Conservation (phyloP, 2,113 vertebrate species). For the Percopsis transmontana region DNA sequence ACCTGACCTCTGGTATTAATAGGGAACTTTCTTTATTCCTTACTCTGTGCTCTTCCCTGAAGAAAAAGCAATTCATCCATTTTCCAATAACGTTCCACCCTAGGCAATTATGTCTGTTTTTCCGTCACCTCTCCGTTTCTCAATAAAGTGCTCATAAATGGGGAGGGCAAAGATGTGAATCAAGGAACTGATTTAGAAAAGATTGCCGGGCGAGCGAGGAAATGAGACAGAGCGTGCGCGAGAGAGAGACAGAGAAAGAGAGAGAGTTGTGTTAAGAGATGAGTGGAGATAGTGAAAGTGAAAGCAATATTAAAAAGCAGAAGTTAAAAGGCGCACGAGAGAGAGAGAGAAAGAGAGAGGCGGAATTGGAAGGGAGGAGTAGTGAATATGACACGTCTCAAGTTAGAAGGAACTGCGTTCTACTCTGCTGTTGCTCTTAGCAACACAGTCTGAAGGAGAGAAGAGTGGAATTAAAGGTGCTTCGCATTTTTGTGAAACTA, state of each 20-base stretch:
- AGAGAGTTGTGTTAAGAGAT: conserved; percentile 55
- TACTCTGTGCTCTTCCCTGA: conserved; percentile 57
- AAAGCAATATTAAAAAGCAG: conserved; percentile 58
- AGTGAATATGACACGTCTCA: conserved; percentile 39
- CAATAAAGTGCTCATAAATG: conserved; percentile 77
- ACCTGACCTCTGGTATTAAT: conserved; percentile 72
- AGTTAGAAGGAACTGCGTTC: conserved; percentile 15
- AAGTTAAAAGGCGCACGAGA: conserved; percentile 32
- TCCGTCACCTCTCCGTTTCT: conserved; percentile 70
- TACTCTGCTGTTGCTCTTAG: conserved; percentile 19
- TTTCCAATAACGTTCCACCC: conserved; percentile 76
- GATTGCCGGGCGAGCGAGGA: conserved; percentile 70
- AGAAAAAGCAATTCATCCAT: conserved; percentile 74
- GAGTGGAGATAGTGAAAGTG: conserved; percentile 55
- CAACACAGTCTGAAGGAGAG: neutral
- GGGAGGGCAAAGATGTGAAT: conserved; percentile 75
- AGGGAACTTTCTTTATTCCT: conserved; percentile 66
- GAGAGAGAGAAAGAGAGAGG: neutral
- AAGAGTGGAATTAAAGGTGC: neutral
- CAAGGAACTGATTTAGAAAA: conserved; percentile 75
- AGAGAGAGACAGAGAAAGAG: conserved; percentile 7
- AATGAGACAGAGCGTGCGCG: conserved; percentile 57
- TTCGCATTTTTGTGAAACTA: neutral
- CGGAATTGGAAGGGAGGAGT: conserved; percentile 29
- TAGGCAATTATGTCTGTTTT: conserved; percentile 75